These are phyloP conservation scores for Gambusia yucatana DNA, from an alignment of 2,797 vertebrate species.

Conservation along the genomic window DNA sequence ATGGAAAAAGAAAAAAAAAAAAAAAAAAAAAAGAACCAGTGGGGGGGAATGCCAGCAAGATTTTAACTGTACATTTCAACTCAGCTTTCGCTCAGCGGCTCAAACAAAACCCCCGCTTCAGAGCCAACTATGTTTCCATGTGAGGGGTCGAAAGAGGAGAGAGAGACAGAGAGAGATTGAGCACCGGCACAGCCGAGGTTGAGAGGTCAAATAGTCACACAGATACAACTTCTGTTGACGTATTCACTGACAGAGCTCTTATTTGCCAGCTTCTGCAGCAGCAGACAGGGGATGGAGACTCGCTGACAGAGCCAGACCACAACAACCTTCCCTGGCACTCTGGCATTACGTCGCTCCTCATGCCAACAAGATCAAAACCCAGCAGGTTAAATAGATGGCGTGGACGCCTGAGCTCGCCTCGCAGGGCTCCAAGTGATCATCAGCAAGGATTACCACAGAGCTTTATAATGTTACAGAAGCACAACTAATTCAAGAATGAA, in stretches of 20 bases:
- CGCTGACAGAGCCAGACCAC: slow-evolving; percentile 19
- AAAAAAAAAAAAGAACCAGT: slow-evolving; percentile 52
- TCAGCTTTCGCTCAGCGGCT: slow-evolving; percentile 57
- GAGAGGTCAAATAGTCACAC: slow-evolving; percentile 51
- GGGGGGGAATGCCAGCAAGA: slow-evolving; percentile 48
- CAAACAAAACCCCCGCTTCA: slow-evolving; percentile 73
- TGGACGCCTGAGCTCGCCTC: slow-evolving; percentile 31
- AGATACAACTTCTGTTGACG: slow-evolving; percentile 52
- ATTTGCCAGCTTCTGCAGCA: slow-evolving; percentile 37
- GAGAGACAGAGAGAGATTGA: slow-evolving; percentile 5
- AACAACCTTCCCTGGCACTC: slow-evolving; percentile 15
- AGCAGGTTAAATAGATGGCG: slow-evolving; percentile 44
- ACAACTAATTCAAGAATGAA: neutral
- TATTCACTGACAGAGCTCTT: slow-evolving; percentile 61
- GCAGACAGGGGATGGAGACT: slow-evolving; percentile 30
- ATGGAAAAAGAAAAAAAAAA: slow-evolving; percentile 74
- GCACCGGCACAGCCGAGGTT: slow-evolving; percentile 22
- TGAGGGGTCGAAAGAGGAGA: slow-evolving; percentile 52
- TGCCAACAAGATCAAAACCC: slow-evolving; percentile 29
- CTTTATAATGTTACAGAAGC: neutral
- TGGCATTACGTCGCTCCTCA: slow-evolving; percentile 38
- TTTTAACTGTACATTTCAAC: slow-evolving; percentile 72
- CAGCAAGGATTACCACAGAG: slow-evolving; percentile 46
- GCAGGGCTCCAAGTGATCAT: slow-evolving; percentile 34
- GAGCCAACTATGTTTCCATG: slow-evolving; percentile 68